phyloP scores from a whole-genome alignment of 2,113 vertebrate genomes.

The Leiothrix lutea region DNA sequence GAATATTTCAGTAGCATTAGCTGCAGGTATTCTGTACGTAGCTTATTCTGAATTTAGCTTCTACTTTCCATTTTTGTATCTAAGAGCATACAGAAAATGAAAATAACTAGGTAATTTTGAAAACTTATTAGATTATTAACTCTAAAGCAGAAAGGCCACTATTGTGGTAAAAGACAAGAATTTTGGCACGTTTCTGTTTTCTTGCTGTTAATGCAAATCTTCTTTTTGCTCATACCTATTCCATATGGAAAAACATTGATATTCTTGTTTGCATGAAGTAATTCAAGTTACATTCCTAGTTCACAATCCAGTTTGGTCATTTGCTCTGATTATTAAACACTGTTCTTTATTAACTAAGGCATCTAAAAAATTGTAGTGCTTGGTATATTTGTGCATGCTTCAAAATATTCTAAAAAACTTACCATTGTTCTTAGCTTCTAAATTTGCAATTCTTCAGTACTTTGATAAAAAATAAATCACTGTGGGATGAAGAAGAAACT shows the following conservation, averaged over 20 bases:
- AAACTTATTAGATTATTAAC: not conserved
- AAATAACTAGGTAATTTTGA: not conserved
- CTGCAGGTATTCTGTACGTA: not conserved
- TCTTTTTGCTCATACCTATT: not conserved
- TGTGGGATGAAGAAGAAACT: not conserved
- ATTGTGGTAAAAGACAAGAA: not conserved
- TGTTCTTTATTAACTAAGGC: not conserved
- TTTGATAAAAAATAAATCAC: not conserved
- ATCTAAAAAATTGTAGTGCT: not conserved
- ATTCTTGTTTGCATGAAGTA: not conserved
- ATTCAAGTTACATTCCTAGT: not conserved
- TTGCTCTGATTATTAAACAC: not conserved
- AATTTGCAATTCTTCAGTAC: not conserved
- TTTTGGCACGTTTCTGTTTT: not conserved
- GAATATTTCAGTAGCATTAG: not conserved
- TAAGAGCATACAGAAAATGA: not conserved
- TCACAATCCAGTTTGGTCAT: not conserved
- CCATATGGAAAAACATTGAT: not conserved
- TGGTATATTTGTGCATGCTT: not conserved
- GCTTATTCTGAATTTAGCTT: not conserved
- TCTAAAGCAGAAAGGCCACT: not conserved
- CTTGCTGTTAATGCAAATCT: not conserved
- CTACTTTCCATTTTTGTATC: not conserved
- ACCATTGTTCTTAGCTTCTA: not conserved
- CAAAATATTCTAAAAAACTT: not conserved